phyloP scores from a whole-genome alignment of 2,888 invertebrate species.

The Hypena proboscidalis region DNA sequence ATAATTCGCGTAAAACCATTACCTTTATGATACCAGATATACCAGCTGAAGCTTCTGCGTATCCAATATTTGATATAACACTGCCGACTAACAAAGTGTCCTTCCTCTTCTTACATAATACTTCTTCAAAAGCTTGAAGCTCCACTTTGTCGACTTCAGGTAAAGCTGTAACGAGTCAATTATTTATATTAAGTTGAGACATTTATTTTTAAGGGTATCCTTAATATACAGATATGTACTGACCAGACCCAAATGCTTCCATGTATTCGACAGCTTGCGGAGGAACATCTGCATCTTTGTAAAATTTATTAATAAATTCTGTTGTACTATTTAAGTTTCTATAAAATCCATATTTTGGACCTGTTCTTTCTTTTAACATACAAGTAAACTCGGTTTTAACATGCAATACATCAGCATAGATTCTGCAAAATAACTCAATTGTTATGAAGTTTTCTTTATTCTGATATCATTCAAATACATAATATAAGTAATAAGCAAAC shows the following conservation, averaged over 20 bases:
- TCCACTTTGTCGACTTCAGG: constrained; percentile 7
- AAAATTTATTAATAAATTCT: constrained; percentile 60
- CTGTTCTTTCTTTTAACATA: constrained; percentile 22
- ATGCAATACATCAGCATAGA: constrained; percentile 51
- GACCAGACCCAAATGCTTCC: constrained; percentile 89
- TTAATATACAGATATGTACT: constrained; percentile 7
- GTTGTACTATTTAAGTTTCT: constrained; percentile 39
- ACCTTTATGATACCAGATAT: constrained; percentile 86
- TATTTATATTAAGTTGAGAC: neutral
- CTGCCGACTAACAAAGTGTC: constrained; percentile 85
- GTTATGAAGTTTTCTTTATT: neutral
- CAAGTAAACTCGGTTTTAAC: constrained; percentile 45
- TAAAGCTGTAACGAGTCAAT: neutral
- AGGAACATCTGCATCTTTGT: constrained; percentile 83
- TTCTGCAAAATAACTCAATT: constrained; percentile 36
- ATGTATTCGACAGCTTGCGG: constrained; percentile 86
- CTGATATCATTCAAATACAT: neutral
- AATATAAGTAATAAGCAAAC: neutral
- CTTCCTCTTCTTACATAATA: constrained; percentile 43
- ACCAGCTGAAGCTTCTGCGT: constrained; percentile 68
- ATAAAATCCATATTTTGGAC: constrained; percentile 42
- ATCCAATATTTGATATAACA: constrained; percentile 77
- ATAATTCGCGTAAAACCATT: too few relatives aligned
- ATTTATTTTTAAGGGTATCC: neutral
- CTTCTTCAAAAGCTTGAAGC: constrained; percentile 1